These are phyloP conservation scores for Podotricha telesiphe DNA, from an alignment of 2,888 invertebrate genomes.

Conservation along the genomic window DNA sequence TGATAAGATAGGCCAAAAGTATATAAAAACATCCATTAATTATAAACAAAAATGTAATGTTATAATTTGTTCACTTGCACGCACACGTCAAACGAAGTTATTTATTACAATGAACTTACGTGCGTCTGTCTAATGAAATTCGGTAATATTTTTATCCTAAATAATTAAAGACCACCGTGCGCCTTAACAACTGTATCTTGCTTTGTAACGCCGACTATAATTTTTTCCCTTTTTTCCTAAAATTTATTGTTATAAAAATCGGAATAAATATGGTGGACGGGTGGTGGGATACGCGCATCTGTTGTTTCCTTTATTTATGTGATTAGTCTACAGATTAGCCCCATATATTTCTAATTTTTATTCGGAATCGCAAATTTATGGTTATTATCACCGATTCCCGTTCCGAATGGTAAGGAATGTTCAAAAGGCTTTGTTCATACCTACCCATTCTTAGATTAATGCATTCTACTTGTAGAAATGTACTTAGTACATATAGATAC, in stretches of 20 bases:
- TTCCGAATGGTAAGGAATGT: conserved; percentile 48
- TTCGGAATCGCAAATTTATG: conserved; percentile 77
- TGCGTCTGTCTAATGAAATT: conserved; percentile 68
- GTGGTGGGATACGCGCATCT: conserved; percentile 66
- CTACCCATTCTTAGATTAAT: conserved; percentile 38
- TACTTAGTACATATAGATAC: background rate
- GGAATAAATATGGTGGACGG: conserved; percentile 63
- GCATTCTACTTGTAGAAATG: conserved; percentile 23
- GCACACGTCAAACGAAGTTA: conserved; percentile 57
- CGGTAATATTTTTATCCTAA: conserved; percentile 74
- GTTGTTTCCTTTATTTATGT: conserved; percentile 78
- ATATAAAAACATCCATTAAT: conserved; percentile 21
- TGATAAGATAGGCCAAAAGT: conserved; percentile 8
- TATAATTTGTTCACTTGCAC: conserved; percentile 56
- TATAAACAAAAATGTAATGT: conserved; percentile 45
- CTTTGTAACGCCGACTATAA: conserved; percentile 72
- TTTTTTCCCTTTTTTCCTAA: conserved; percentile 61
- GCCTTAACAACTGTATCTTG: conserved; percentile 69
- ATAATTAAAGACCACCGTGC: conserved; percentile 77
- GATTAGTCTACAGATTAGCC: conserved; percentile 69
- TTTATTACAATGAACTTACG: conserved; percentile 65
- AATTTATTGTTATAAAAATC: conserved; percentile 76
- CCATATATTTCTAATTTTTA: conserved; percentile 65
- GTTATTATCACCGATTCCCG: conserved; percentile 61
- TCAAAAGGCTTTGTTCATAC: conserved; percentile 31